A percentile compares a stretch with the other conserved stretches of the same genome.
Evolutionary conservation across 2,113 vertebrate genomes (phyloP).

Genomic region (Ursus arctos): DNA sequence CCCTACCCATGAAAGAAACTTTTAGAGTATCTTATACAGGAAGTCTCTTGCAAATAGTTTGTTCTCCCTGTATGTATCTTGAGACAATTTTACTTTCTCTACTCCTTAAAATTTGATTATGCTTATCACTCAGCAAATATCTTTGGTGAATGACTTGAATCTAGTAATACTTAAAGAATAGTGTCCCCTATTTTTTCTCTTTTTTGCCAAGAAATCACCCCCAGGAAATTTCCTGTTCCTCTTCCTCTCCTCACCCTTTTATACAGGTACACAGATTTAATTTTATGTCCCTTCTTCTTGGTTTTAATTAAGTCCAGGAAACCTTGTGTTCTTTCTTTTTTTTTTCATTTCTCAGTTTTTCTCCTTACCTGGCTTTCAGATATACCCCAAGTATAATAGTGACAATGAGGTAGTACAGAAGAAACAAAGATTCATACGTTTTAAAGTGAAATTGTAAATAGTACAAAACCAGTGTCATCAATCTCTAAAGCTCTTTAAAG

Average conservation of each 20-base stretch:
- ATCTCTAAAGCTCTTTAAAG: neutral
- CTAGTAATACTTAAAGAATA: neutral
- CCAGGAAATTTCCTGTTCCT: neutral
- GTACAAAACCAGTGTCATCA: neutral
- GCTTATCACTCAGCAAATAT: neutral
- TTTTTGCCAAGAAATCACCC: neutral
- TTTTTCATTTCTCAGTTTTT: neutral
- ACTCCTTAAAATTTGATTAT: neutral
- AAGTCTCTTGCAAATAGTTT: neutral
- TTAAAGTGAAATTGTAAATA: neutral
- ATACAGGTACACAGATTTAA: neutral
- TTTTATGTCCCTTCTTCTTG: constrained; percentile 18
- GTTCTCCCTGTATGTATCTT: neutral
- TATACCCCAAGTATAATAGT: neutral
- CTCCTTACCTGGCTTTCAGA: neutral
- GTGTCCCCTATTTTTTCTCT: neutral
- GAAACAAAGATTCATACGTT: neutral
- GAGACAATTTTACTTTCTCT: neutral
- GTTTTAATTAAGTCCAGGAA: neutral
- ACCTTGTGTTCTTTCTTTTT: neutral
- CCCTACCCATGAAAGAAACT: neutral
- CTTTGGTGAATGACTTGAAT: neutral
- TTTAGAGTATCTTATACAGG: neutral
- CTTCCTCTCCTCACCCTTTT: neutral
- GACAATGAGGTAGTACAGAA: neutral